phyloP scores from a whole-genome alignment of 92 coral and sea anemone species.

The Ricordea florida region DNA sequence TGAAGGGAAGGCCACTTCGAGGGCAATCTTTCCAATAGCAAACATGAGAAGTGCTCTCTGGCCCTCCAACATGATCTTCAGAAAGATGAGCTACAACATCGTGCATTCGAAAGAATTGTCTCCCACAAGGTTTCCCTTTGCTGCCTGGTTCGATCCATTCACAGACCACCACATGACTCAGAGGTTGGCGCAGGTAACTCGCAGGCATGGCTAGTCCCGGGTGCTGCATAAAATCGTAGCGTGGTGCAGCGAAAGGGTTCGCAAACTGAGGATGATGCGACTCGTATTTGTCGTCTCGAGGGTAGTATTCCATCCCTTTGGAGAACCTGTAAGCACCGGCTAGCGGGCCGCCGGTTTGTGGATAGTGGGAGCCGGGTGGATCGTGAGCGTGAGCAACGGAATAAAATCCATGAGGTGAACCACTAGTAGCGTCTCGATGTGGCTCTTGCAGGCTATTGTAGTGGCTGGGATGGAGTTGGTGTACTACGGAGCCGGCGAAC shows the following conservation, averaged over 20 bases:
- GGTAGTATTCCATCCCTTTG: slow-evolving; percentile 73
- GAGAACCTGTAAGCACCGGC: slow-evolving; percentile 76
- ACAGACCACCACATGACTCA: slow-evolving; percentile 98
- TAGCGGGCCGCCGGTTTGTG: slow-evolving; percentile 59
- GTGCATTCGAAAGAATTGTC: slow-evolving; percentile 99
- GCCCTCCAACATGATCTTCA: slow-evolving; percentile 99
- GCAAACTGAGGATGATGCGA: slow-evolving; percentile 75
- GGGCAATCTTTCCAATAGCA: slow-evolving; percentile 98
- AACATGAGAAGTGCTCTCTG: slow-evolving; percentile 95
- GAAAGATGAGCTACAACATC: slow-evolving; percentile 98
- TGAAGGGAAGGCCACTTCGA: slow-evolving; percentile 94
- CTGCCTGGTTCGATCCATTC: slow-evolving; percentile 99
- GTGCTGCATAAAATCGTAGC: slow-evolving; percentile 89
- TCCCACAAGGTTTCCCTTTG: slow-evolving; percentile 97
- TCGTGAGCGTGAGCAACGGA: slow-evolving; percentile 94
- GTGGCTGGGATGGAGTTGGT: slow-evolving; percentile 85
- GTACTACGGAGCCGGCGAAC: slow-evolving; percentile 86
- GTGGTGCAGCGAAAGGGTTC: slow-evolving; percentile 85
- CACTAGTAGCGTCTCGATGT: slow-evolving; percentile 79
- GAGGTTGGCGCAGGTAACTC: slow-evolving; percentile 89
- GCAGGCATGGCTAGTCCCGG: slow-evolving; percentile 89
- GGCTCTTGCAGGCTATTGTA: slow-evolving; percentile 88
- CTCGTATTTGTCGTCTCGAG: slow-evolving; percentile 78
- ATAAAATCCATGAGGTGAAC: slow-evolving; percentile 93
- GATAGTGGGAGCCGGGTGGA: slow-evolving; percentile 72